phyloP scores from a whole-genome alignment of 2,888 invertebrate genomes.

The Ophion costatus region DNA sequence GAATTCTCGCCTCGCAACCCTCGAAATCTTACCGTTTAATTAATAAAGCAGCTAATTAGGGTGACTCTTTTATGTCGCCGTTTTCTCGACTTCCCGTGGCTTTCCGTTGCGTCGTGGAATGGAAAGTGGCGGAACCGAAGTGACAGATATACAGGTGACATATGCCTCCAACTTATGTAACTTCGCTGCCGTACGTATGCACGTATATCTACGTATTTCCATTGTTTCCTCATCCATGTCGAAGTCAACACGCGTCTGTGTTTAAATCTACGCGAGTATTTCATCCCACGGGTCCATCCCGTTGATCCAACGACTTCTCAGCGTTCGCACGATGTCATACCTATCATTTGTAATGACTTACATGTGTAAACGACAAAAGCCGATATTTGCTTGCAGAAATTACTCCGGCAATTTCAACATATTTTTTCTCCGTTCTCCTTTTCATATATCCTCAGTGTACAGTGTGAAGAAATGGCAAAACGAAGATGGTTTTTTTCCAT shows the following conservation, averaged over 20 bases:
- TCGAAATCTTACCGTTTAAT: constrained; percentile 25
- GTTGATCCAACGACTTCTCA: constrained; percentile 2
- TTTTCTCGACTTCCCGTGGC: constrained; percentile 30
- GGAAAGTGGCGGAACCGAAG: constrained; percentile 54
- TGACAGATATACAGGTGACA: constrained; percentile 44
- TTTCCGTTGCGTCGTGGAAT: constrained; percentile 25
- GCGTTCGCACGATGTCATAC: not conserved
- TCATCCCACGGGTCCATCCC: not conserved
- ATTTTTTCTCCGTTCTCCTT: not conserved
- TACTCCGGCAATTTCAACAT: not conserved
- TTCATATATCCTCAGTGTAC: not conserved
- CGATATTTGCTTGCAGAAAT: not conserved
- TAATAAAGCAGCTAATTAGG: constrained; percentile 20
- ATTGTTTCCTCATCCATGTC: constrained; percentile 21
- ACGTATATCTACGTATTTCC: constrained; percentile 7
- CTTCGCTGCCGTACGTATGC: constrained; percentile 19
- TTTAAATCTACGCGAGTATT: not conserved
- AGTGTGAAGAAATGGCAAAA: not conserved
- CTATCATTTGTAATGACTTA: not conserved
- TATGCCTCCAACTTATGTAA: constrained; percentile 36
- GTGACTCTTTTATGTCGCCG: not conserved
- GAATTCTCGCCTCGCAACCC: not conserved
- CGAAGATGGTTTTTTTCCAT: too few relatives aligned
- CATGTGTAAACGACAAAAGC: not conserved
- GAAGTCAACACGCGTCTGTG: constrained; percentile 1